Conservation (phyloP, 1,140 invertebrate genomes). For the Drosophila trapezifrons region DNA sequence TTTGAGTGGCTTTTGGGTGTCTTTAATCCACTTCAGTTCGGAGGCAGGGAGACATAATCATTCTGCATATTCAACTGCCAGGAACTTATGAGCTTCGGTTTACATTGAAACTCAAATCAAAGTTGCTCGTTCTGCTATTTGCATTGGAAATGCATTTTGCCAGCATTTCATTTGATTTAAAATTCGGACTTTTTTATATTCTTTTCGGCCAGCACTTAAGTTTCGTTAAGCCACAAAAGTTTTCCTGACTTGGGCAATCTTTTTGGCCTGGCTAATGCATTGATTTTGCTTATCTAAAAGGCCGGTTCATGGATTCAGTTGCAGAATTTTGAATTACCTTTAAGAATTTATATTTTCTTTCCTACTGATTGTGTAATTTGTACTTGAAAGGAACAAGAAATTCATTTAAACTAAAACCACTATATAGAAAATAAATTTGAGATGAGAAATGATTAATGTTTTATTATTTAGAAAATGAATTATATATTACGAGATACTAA, state of each 20-base stretch:
- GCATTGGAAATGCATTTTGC: slow-evolving; percentile 34
- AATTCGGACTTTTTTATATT: slow-evolving; percentile 13
- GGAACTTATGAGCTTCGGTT: slow-evolving; percentile 39
- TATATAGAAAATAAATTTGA: no score
- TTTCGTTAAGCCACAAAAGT: slow-evolving; percentile 38
- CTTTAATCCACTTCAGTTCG: slow-evolving; percentile 62
- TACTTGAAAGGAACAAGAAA: not conserved
- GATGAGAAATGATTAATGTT: no score
- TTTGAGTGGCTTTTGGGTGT: slow-evolving; percentile 72
- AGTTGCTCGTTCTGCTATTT: slow-evolving; percentile 46
- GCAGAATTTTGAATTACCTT: slow-evolving; percentile 4
- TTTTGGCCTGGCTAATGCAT: slow-evolving; percentile 16
- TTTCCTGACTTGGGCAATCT: slow-evolving; percentile 16
- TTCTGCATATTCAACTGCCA: slow-evolving; percentile 56
- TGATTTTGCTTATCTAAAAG: slow-evolving; percentile 9
- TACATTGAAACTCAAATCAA: slow-evolving; percentile 45
- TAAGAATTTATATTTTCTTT: not conserved
- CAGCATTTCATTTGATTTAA: slow-evolving; percentile 8
- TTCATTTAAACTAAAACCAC: not conserved
- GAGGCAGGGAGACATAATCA: slow-evolving; percentile 47
- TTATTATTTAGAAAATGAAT: no score
- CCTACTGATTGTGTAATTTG: no score
- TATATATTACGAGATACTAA: no score
- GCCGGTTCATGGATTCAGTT: not conserved
- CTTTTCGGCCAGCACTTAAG: slow-evolving; percentile 20